These are phyloP conservation scores for Nothoprocta pentlandii DNA, from an alignment of 2,113 vertebrate genomes.

Conservation along the genomic window DNA sequence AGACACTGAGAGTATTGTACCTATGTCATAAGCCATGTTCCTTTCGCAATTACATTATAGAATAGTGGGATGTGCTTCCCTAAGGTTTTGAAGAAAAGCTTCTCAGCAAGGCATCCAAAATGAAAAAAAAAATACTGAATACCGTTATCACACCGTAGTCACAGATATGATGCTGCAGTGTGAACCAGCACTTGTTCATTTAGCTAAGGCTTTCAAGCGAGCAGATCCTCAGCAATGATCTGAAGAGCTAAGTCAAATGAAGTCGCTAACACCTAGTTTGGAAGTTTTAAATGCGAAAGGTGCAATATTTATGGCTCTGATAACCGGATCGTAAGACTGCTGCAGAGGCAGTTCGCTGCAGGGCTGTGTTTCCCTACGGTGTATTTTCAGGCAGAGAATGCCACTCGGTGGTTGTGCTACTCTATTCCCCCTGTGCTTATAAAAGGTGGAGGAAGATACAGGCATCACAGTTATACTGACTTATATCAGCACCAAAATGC, in stretches of 20 bases:
- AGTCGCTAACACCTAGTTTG: background rate
- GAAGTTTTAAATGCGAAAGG: background rate
- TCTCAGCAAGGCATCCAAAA: background rate
- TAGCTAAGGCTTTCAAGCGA: background rate
- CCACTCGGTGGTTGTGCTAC: background rate
- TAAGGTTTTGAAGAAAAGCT: slow-evolving; percentile 26
- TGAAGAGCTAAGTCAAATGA: background rate
- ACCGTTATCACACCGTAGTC: background rate
- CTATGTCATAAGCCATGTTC: slow-evolving; percentile 11
- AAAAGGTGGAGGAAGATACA: background rate
- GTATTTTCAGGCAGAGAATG: background rate
- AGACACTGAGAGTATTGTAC: background rate
- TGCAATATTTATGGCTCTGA: background rate
- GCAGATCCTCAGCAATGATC: background rate
- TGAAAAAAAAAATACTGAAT: background rate
- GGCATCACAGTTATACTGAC: background rate
- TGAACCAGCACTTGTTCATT: background rate
- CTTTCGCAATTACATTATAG: slow-evolving; percentile 4
- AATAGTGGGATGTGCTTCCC: background rate
- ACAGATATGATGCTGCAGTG: background rate
- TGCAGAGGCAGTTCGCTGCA: fast-evolving
- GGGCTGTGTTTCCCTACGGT: fast-evolving
- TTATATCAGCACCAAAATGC: background rate
- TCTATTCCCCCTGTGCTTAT: background rate
- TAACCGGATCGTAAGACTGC: background rate